Evolutionary conservation across 2,113 vertebrate genomes (phyloP), one percentile per base, ranked within the genome.

Genomic region (Petrocephalus microphthalmus): DNA sequence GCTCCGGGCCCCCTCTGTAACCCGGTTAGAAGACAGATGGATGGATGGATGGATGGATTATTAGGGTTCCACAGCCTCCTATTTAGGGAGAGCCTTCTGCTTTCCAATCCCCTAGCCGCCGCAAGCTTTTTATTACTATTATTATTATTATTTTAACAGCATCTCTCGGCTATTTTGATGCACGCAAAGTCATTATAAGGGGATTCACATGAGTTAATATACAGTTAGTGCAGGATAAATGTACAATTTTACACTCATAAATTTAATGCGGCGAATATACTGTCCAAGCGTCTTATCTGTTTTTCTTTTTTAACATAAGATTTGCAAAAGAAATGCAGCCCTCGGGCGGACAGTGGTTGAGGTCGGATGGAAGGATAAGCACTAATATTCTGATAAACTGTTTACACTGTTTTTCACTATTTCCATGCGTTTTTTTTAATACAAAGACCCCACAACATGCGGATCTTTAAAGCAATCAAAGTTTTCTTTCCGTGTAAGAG

Each of bases 401-500:
- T 19, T 78, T 42, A 15, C 33, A 78, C 25, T 2, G 33, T 78
- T 37, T 7, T 2, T 17, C 15, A 6, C 29, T 78, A 42, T 74
- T 78, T 78, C 17, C 1, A 5, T 10, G n/a, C 3, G n/a, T n/a
- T n/a, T 1, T 1, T 29, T 45, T 81, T 81, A 15, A 33, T 22
- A 87, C 25, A n/a, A 29, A 42, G n/a, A 29, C 19, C 47, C 17
- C 33, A 53, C 7, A 15, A 52, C 3, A 71, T 42, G 51, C n/a
- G 53, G 51, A 53, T 53, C 74, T 56, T 47, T 60, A 89, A 82
- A 37, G 5, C 19, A 37, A 52, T 10, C 53, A 88, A 91, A 88
- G 91, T 90, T 88, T 71, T 82, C 87, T 88, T 67, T 67, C 60
- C 60, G 29, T 29, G 87, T 90, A 60, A 89, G 89, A 92, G 91